These are phyloP conservation scores for Cantharis flavilabris DNA, from an alignment of 2,888 invertebrate species.

Conservation along the genomic window DNA sequence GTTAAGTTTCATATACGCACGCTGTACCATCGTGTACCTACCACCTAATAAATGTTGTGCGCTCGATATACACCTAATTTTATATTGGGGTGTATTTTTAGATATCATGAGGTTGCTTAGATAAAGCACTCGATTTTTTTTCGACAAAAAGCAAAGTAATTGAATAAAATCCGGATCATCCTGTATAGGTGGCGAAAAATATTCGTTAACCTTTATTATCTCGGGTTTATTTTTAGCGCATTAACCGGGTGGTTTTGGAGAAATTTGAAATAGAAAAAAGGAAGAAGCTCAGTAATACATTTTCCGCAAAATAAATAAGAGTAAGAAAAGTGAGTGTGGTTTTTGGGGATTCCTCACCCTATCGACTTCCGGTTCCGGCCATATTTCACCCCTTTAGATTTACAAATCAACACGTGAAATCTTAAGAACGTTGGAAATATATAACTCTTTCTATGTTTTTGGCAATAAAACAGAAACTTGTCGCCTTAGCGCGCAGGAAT, in stretches of 20 bases:
- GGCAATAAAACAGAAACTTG: not conserved
- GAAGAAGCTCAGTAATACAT: slow-evolving; percentile 19
- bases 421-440: slow-evolving; percentile 22
- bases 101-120: slow-evolving; percentile 16
- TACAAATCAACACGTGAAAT: slow-evolving; percentile 48
- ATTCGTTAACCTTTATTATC: not conserved
- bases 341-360: slow-evolving; percentile 30
- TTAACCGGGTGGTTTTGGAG: not conserved
- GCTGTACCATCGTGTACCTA: slow-evolving; percentile 33
- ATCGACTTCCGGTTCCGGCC: slow-evolving; percentile 48
- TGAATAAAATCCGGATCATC: not conserved
- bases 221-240: not conserved
- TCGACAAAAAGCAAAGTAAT: not conserved
- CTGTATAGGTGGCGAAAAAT: not conserved
- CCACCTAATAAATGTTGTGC: not conserved
- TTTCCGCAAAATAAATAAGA: slow-evolving; percentile 31
- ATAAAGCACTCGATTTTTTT: not conserved
- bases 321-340: slow-evolving; percentile 21
- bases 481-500: not conserved
- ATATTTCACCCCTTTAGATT: slow-evolving; percentile 48
- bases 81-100: slow-evolving; percentile 31
- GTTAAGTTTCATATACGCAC: slow-evolving; percentile 29
- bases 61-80: slow-evolving; percentile 33
- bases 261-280: slow-evolving; percentile 12
- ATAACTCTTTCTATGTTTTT: not conserved